These are phyloP conservation scores for Actenoides lindsayi DNA, from an alignment of 2,113 vertebrate species.

Conservation along the genomic window DNA sequence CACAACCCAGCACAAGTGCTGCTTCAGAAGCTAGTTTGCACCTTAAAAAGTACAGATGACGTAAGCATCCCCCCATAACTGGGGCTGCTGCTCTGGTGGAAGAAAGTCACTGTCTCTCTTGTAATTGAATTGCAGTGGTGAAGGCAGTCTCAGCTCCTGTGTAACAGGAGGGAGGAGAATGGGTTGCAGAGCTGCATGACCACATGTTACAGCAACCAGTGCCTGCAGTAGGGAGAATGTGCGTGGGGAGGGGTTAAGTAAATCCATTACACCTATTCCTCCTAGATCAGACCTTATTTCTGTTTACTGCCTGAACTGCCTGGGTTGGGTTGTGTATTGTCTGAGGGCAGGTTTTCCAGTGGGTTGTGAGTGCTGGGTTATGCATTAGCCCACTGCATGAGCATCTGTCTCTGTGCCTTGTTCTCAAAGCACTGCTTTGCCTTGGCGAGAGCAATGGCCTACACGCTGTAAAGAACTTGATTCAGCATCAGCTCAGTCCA, in stretches of 20 bases:
- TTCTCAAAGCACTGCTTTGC: background rate
- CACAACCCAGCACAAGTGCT: background rate
- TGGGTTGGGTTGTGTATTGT: background rate
- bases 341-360: background rate
- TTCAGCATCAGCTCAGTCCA: background rate
- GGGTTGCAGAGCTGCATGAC: background rate
- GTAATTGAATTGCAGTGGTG: background rate
- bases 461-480: background rate
- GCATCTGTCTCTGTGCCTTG: background rate
- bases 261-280: background rate
- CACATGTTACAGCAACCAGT: background rate
- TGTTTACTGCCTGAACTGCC: background rate
- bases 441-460: rapidly evolving
- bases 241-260: background rate
- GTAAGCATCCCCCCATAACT: rapidly evolving
- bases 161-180: background rate
- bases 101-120: background rate
- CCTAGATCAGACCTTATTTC: background rate
- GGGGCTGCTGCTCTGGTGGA: background rate
- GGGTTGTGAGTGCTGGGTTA: background rate
- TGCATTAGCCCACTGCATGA: background rate
- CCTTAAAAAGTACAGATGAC: background rate
- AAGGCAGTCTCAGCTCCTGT: background rate
- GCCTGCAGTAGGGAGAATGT: background rate
- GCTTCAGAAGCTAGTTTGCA: background rate